Percentiles rank a stretch among this genome's conserved stretches.
Conservation (phyloP, 2,797 vertebrate genomes). For the Vireo griseus region DNA sequence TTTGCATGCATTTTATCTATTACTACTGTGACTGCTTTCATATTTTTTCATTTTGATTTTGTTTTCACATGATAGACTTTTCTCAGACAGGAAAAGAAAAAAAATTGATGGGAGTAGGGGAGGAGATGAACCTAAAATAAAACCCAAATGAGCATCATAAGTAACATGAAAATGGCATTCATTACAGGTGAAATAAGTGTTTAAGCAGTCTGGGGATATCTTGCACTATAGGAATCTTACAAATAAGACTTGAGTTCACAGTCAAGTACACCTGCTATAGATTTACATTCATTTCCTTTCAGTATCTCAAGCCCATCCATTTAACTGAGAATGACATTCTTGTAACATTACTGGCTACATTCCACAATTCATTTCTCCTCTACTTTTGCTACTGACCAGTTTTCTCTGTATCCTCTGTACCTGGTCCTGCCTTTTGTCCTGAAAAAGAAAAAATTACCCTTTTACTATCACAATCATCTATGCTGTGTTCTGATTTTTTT, state of each 20-base stretch:
- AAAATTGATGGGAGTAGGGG: rapidly evolving
- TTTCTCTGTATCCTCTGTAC: background rate
- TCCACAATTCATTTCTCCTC: background rate
- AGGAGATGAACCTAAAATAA: background rate
- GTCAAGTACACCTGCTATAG: background rate
- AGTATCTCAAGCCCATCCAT: background rate
- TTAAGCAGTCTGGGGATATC: background rate
- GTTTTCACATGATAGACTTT: rapidly evolving
- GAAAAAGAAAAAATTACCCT: background rate
- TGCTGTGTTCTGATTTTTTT: background rate
- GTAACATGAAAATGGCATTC: background rate
- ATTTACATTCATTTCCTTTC: background rate
- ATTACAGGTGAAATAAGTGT: background rate
- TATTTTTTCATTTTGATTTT: background rate
- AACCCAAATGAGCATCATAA: background rate
- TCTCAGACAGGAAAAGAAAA: background rate
- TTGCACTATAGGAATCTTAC: background rate
- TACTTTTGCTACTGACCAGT: background rate
- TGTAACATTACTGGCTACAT: rapidly evolving
- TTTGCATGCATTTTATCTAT: background rate
- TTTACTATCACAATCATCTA: background rate
- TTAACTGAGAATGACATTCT: background rate
- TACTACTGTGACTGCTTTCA: background rate
- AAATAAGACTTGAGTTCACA: background rate
- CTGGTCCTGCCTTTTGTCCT: rapidly evolving